Evolutionary conservation across 2,113 vertebrate species (phyloP), one percentile per base, ranked within the genome.

Genomic region (Telmatochromis bifrenatus): DNA sequence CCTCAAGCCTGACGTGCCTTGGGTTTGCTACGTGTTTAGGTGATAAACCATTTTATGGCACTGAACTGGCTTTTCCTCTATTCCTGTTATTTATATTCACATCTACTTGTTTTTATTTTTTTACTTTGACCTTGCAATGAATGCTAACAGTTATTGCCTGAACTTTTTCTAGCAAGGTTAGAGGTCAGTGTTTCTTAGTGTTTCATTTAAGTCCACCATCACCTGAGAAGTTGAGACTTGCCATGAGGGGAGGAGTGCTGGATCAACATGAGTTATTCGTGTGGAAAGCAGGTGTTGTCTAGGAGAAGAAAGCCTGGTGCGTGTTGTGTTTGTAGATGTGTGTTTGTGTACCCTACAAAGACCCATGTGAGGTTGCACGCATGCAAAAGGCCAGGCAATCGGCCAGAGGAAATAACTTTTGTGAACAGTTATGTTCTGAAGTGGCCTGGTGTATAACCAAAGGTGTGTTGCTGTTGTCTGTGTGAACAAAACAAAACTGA

Each of bases 271-370:
- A 65, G 35, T 12, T 73, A 42, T 91, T 86, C 79, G 55, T 94
- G 90, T 87, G 83, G 87, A 88, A 80, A 94, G 84, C 93, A 95
- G 94, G 93, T 93, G 91, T 85, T 90, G 84, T 92, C 65, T 81
- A 2, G 45, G 81, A 15, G 80, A 65, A 90, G 45, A 56, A 70
- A 60, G 49, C 31, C 49, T 14, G 62, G 37, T 89, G 83, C 56
- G 54, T 88, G 86, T 54, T 90, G 56, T 82, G 55, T 82, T 51
- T 79, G 62, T 85, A 79, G 81, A 23, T 81, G 35, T 84, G 84
- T 85, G 86, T 86, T 68, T 60, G 88, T 88, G 84, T 73, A 79
- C 87, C 54, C 77, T 86, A 81, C n/a, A 75, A 82, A 82, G 55
- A 87, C 45, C 39, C 31, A 23, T 83, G 19, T 87, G 88, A 84